Evolutionary conservation across 2,797 vertebrate genomes (phyloP).

Genomic region (Nannoperca obscura): DNA sequence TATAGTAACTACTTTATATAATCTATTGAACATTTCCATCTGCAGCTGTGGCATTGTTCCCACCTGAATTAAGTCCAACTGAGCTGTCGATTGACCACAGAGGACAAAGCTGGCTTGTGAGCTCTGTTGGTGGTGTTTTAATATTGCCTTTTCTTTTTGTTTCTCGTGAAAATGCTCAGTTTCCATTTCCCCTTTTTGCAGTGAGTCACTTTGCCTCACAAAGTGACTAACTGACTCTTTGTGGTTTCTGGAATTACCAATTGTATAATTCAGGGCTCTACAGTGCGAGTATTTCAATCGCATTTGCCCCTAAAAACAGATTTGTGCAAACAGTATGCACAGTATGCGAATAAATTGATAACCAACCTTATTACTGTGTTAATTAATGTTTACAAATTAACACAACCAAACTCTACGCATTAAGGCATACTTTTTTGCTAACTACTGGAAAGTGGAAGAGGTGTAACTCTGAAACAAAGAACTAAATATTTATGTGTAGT

Average conservation of each 20-base stretch:
- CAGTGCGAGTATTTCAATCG: too few species aligned
- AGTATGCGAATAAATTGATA: too few species aligned
- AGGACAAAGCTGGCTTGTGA: conserved; percentile 22
- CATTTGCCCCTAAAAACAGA: too few species aligned
- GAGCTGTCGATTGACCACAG: conserved; percentile 31
- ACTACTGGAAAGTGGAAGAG: too few species aligned
- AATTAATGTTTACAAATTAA: too few species aligned
- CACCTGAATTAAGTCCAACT: conserved; percentile 46
- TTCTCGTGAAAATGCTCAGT: conserved; percentile 2
- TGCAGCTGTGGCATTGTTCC: conserved; percentile 50
- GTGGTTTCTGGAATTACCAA: background rate
- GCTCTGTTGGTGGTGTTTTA: conserved; percentile 22
- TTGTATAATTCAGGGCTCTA: background rate
- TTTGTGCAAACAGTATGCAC: too few species aligned
- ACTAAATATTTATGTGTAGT: too few species aligned
- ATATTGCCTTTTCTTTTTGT: conserved; percentile 7
- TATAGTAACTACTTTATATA: conserved; percentile 54
- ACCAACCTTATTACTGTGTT: too few species aligned
- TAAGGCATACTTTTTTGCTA: too few species aligned
- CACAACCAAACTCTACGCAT: too few species aligned
- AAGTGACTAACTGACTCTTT: too few species aligned
- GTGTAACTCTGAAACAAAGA: too few species aligned
- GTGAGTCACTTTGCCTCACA: background rate
- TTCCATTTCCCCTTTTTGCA: background rate
- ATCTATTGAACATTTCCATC: conserved; percentile 64